A percentile compares a stretch with the other conserved stretches of the same genome.
Evolutionary conservation across 2,888 invertebrate species (phyloP).

Genomic region (Disparrhopalites patrizii): DNA sequence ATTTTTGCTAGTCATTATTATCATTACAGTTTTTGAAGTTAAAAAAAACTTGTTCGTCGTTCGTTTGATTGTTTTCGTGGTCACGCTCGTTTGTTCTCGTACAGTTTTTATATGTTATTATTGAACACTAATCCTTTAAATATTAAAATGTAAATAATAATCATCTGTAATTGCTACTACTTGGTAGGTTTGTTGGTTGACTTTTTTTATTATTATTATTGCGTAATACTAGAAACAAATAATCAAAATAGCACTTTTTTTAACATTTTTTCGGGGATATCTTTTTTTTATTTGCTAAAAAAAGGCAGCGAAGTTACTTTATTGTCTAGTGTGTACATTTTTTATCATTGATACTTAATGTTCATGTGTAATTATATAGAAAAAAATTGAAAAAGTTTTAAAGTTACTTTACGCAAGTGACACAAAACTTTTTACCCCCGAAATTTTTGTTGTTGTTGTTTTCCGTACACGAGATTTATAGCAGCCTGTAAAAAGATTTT

Average conservation of each 20-base stretch:
- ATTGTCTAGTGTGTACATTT: conserved; percentile 13
- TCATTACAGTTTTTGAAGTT: conserved; percentile 26
- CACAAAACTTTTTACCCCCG: neutral
- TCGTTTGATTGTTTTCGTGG: conserved; percentile 28
- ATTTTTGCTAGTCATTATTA: conserved; percentile 28
- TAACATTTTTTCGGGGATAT: too few species aligned
- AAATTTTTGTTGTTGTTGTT: conserved; percentile 4
- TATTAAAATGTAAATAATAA: conserved; percentile 15
- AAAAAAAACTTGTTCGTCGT: conserved; percentile 19
- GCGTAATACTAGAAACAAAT: too few species aligned
- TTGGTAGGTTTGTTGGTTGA: conserved; percentile 23
- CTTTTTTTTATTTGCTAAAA: neutral
- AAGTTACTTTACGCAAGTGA: too few species aligned
- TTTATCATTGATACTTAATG: conserved; percentile 13
- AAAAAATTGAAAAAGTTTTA: too few species aligned
- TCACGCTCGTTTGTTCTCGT: conserved; percentile 30
- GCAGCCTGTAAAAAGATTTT: conserved; percentile 7
- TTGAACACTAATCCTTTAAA: conserved; percentile 18
- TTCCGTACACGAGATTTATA: too few species aligned
- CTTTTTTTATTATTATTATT: too few species aligned
- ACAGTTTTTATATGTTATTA: too few species aligned
- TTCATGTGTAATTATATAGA: neutral
- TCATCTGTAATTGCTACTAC: conserved; percentile 9
- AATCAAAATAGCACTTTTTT: too few species aligned
- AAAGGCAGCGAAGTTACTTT: neutral